phyloP scores from a whole-genome alignment of 1,140 invertebrate genomes.

The Diachasmimorpha longicaudata region DNA sequence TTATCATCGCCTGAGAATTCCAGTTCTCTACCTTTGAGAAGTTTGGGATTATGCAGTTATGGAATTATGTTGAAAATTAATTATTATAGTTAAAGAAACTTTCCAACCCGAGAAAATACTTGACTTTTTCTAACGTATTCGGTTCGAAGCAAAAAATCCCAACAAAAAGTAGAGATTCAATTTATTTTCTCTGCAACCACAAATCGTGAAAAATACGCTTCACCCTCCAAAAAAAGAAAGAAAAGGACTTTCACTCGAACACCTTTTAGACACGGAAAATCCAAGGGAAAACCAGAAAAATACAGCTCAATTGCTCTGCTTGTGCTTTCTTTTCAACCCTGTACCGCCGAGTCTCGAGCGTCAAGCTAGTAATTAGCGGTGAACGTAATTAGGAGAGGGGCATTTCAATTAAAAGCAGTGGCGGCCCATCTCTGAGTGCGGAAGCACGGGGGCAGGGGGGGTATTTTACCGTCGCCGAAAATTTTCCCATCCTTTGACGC shows the following conservation, averaged over 20 bases:
- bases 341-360: neutral
- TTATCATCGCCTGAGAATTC: neutral
- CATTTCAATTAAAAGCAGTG: conserved; percentile 1
- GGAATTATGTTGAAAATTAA: no score
- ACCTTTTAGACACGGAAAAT: neutral
- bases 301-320: neutral
- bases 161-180: neutral
- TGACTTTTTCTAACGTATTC: no score
- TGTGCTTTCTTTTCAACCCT: neutral
- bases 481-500: conserved; percentile 7
- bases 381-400: conserved; percentile 6
- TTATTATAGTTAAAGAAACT: no score
- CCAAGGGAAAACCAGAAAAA: neutral
- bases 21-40: neutral
- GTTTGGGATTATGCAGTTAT: no score
- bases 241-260: neutral
- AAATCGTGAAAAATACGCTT: neutral
- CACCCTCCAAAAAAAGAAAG: neutral
- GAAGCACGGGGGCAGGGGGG: neutral
- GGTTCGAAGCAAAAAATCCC: no score
- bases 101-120: no score
- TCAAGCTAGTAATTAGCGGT: conserved; percentile 4
- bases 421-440: neutral
- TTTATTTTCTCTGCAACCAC: neutral
- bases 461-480: neutral